phyloP scores from a whole-genome alignment of 2,113 vertebrate genomes.

The Stigmatopora argus region DNA sequence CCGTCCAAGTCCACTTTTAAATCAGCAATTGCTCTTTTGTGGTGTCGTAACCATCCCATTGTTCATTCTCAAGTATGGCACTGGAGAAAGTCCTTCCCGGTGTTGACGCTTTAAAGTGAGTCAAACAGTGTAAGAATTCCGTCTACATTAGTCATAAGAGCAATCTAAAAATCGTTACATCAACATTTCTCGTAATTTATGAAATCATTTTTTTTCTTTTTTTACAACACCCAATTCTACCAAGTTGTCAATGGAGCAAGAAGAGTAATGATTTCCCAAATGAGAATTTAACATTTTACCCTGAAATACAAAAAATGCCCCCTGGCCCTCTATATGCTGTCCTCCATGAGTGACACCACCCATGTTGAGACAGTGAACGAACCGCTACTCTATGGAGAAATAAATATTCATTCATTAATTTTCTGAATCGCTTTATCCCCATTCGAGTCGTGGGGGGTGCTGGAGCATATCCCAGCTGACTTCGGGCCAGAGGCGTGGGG shows the following conservation, averaged over 20 bases:
- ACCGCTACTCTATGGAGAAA: no score
- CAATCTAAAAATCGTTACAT: conserved; percentile 49
- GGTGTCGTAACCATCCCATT: conserved; percentile 24
- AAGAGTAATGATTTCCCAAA: not conserved
- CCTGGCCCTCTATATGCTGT: not conserved
- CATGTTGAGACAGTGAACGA: no score
- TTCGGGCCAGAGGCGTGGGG: no score
- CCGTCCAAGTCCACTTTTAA: conserved; percentile 40
- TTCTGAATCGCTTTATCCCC: no score
- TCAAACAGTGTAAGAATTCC: conserved; percentile 9
- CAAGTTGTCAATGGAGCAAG: conserved; percentile 51
- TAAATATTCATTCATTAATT: no score
- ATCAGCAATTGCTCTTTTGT: conserved; percentile 34
- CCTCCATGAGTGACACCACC: no score
- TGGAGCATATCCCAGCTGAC: no score
- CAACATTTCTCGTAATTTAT: conserved; percentile 29
- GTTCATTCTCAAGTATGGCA: conserved; percentile 28
- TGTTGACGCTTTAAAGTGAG: conserved; percentile 5
- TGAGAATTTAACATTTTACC: not conserved
- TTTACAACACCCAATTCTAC: conserved; percentile 55
- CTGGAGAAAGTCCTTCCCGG: not conserved
- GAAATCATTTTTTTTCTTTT: conserved; percentile 11
- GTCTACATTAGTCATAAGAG: conserved; percentile 28
- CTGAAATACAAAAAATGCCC: not conserved
- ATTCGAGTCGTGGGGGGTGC: no score